A percentile compares a stretch with the other conserved stretches of the same genome.
These are phyloP conservation scores for Montipora sp. DNA, from an alignment of 64 coral and sea anemone species.

Conservation along the genomic window DNA sequence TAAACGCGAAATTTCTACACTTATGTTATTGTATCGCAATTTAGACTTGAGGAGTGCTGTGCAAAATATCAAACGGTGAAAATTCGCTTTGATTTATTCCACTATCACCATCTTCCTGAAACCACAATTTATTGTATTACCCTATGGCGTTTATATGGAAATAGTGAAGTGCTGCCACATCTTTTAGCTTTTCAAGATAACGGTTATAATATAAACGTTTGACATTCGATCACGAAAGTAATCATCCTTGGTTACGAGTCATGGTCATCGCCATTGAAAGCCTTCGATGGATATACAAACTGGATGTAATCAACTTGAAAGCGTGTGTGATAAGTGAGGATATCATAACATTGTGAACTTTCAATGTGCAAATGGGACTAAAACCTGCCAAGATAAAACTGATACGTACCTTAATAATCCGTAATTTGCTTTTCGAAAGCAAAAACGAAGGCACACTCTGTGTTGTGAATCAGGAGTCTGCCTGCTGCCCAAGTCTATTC, in stretches of 20 bases:
- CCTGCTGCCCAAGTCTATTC: not conserved
- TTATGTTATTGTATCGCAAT: not conserved
- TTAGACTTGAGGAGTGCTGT: not conserved
- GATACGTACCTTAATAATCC: not conserved
- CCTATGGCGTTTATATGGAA: not conserved
- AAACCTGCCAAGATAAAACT: not conserved
- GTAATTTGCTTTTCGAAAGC: not conserved
- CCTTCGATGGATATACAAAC: not conserved
- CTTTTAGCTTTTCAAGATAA: not conserved
- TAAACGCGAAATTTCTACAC: not conserved
- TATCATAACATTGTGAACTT: not conserved
- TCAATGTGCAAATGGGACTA: not conserved
- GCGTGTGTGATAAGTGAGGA: not conserved
- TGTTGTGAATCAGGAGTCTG: not conserved
- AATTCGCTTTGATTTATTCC: no score
- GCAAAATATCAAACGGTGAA: not conserved
- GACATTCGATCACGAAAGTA: not conserved
- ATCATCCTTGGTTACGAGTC: not conserved
- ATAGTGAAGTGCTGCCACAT: not conserved
- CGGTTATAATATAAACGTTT: not conserved
- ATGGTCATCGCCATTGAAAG: not conserved
- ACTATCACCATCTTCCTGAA: no score
- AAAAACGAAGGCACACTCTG: not conserved
- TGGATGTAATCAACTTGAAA: constrained; percentile 46
- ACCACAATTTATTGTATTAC: not conserved